Percentiles rank a stretch among this genome's conserved stretches.
These are phyloP conservation scores for Pammene fasciana DNA, from an alignment of 2,888 invertebrate genomes.

Conservation along the genomic window DNA sequence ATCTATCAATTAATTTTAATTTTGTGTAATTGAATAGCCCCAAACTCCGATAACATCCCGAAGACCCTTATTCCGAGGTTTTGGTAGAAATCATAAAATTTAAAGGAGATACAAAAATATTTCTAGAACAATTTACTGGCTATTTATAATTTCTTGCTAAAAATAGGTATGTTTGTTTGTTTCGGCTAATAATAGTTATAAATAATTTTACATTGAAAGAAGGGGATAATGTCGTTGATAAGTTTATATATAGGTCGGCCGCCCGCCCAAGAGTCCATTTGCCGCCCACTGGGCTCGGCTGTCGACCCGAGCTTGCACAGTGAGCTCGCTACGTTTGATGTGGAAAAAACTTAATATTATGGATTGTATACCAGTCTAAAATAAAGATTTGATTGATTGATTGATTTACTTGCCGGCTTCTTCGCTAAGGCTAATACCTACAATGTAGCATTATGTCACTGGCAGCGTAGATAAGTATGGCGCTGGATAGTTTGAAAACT, in stretches of 20 bases:
- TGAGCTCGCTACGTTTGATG: conserved; percentile 54
- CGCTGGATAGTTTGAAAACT: background rate
- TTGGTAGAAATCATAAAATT: no score
- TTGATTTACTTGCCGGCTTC: conserved; percentile 19
- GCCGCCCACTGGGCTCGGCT: conserved; percentile 69
- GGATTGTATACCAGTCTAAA: no score
- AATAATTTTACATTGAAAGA: conserved; percentile 67
- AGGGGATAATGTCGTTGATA: conserved; percentile 66
- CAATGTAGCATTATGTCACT: conserved; percentile 22
- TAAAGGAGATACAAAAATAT: no score
- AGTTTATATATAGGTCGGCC: conserved; percentile 65
- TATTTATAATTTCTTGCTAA: no score
- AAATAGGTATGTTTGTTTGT: conserved; percentile 41
- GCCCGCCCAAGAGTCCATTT: conserved; percentile 69
- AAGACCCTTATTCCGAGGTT: no score
- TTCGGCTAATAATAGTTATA: conserved; percentile 50
- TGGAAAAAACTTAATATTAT: conserved; percentile 48
- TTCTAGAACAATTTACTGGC: no score
- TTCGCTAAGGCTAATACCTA: conserved; percentile 18
- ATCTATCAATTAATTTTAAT: no score
- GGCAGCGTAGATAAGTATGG: conserved; percentile 18
- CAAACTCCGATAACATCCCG: no score
- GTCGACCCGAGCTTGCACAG: conserved; percentile 65
- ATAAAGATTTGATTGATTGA: no score
- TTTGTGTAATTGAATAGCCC: no score